Conservation (phyloP, 1,140 invertebrate genomes). For the Microplitis mediator region DNA sequence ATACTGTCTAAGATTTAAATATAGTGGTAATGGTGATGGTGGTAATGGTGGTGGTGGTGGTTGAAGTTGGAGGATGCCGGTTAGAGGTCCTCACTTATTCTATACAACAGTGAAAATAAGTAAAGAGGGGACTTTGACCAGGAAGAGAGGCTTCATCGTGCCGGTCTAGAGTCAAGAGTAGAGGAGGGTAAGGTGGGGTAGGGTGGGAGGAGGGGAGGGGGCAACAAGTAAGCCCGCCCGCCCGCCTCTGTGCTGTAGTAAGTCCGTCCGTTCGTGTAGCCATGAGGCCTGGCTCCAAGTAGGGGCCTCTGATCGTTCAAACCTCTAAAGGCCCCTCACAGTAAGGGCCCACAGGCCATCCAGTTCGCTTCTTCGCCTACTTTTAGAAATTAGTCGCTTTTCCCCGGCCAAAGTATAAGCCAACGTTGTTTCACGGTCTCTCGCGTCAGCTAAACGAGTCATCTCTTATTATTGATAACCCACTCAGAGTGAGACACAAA, state of each 20-base stretch:
- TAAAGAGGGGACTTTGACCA: conserved; percentile 22
- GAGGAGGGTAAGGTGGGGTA: conserved; percentile 5
- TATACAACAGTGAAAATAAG: neutral
- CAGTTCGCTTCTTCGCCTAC: conserved; percentile 55
- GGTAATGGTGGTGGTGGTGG: neutral
- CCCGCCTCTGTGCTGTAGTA: neutral
- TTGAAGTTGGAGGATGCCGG: neutral
- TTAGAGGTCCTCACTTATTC: neutral
- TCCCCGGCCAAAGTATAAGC: conserved; percentile 33
- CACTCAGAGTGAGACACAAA: no score
- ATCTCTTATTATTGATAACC: no score
- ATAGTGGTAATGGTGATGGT: neutral
- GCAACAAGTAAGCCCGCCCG: neutral
- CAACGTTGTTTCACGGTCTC: neutral
- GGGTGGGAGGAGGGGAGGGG: conserved; percentile 1
- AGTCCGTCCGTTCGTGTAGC: conserved; percentile 26
- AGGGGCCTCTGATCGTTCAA: conserved; percentile 43
- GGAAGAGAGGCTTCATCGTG: conserved; percentile 26
- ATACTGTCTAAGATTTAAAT: no score
- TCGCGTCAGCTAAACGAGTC: neutral
- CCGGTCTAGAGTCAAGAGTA: no score
- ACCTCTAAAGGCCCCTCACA: conserved; percentile 51
- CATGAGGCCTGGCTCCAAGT: conserved; percentile 28
- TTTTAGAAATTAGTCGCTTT: conserved; percentile 54
- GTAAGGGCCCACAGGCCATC: conserved; percentile 58